Conservation (phyloP, 30 jellyfish, hydroid and myxozoan species). For the Cassiopea xamachana region DNA sequence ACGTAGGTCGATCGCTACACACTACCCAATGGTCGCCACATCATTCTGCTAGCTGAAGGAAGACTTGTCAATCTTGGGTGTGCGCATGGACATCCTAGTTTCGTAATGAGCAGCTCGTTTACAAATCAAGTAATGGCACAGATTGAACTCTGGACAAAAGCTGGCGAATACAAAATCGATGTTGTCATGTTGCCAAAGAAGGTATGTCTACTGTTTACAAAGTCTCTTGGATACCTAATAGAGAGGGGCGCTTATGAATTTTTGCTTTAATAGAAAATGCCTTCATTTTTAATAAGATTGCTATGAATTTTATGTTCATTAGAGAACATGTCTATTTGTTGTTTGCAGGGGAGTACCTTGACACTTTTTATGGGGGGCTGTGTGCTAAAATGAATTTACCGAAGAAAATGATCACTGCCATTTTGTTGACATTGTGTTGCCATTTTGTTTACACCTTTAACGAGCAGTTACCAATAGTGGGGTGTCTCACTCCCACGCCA, state of each 20-base stretch:
- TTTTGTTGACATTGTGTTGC: no score
- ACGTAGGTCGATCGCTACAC: conserved; percentile 89
- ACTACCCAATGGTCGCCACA: conserved; percentile 88
- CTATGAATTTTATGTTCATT: not conserved
- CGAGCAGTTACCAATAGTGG: no score
- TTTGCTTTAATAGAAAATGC: not conserved
- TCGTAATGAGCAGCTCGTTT: conserved; percentile 97
- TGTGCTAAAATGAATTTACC: not conserved
- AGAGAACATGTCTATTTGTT: no score
- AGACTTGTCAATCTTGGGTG: conserved; percentile 96
- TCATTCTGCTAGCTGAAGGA: conserved; percentile 96
- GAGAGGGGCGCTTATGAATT: not conserved
- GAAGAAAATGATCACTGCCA: no score
- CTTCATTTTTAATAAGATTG: not conserved
- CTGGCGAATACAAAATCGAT: conserved; percentile 74
- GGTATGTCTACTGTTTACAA: conserved; percentile 27
- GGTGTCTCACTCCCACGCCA: no score
- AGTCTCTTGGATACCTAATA: not conserved
- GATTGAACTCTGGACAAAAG: conserved; percentile 87
- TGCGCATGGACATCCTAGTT: conserved; percentile 99
- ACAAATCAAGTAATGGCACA: conserved; percentile 96
- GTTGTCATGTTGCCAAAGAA: conserved; percentile 86
- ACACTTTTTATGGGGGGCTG: not conserved
- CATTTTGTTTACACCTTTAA: no score
- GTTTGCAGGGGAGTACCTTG: no score